These are phyloP conservation scores for Neoscelio sp. DNA, from an alignment of 2,888 invertebrate species.

Conservation along the genomic window DNA sequence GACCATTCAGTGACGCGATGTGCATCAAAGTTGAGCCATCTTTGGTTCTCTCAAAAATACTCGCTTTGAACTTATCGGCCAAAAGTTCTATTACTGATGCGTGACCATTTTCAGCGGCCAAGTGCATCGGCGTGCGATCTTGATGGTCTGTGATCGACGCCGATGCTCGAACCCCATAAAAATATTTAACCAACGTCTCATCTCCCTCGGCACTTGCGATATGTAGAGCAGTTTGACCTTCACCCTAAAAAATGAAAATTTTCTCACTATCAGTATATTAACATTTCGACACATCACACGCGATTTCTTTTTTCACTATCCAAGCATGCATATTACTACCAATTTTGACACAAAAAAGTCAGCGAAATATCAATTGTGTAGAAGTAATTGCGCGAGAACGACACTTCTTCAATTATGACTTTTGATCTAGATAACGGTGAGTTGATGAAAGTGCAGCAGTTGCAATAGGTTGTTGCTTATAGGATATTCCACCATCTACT, in stretches of 20 bases:
- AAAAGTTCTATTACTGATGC: conserved; percentile 97
- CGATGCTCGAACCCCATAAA: conserved; percentile 97
- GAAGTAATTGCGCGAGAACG: too few relatives aligned
- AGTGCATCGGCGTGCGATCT: conserved; percentile 98
- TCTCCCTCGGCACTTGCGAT: conserved; percentile 98
- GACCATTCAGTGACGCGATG: conserved; percentile 98
- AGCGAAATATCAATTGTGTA: conserved; percentile 1
- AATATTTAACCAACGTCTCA: conserved; percentile 96
- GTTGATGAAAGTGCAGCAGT: conserved; percentile 29
- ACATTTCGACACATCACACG: conserved; percentile 2
- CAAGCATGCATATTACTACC: background rate
- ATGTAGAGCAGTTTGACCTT: conserved; percentile 97
- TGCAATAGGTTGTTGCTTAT: conserved; percentile 3
- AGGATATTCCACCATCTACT: conserved; percentile 39
- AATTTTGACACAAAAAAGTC: conserved; percentile 2
- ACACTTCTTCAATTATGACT: conserved; percentile 28
- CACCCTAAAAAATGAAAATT: conserved; percentile 84
- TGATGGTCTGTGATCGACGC: conserved; percentile 97
- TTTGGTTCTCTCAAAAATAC: conserved; percentile 97
- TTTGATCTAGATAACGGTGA: conserved; percentile 14
- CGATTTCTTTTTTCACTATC: background rate
- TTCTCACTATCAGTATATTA: too few relatives aligned
- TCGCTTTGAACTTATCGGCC: conserved; percentile 98
- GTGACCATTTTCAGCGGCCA: conserved; percentile 99
- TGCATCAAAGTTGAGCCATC: conserved; percentile 99